Percentiles rank a stretch among this genome's conserved stretches.
Conservation (phyloP, 2,113 vertebrate genomes). For the Butastur rufipennis region DNA sequence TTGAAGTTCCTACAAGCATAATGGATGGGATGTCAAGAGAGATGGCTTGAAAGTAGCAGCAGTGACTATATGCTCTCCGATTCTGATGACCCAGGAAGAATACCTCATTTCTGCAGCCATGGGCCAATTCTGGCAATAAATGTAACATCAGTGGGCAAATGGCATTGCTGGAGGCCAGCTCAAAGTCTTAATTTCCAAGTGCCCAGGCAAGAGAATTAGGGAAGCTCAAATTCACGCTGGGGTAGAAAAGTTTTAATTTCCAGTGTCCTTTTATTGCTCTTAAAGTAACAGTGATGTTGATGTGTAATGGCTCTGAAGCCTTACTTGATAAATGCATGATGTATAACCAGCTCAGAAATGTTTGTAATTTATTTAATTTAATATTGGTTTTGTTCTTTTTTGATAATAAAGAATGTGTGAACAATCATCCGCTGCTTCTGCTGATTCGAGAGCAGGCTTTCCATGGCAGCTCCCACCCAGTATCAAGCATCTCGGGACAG, state of each 20-base stretch:
- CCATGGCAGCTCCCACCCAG: accelerated
- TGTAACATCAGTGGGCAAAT: neutral
- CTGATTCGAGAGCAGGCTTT: neutral
- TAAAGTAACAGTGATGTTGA: neutral
- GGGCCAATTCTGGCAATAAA: neutral
- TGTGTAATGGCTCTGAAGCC: neutral
- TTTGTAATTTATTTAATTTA: slow-evolving; percentile 82
- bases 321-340: neutral
- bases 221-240: neutral
- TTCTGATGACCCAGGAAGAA: neutral
- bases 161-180: neutral
- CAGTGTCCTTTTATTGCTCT: neutral
- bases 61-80: neutral
- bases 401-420: slow-evolving; percentile 70
- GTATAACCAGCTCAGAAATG: slow-evolving; percentile 40
- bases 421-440: neutral
- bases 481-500: no score
- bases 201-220: neutral
- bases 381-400: slow-evolving; percentile 43
- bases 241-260: neutral
- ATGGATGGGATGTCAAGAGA: neutral
- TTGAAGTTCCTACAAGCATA: neutral
- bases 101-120: neutral
- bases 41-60: accelerated
- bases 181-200: neutral